Conservation (phyloP, 2,888 invertebrate species). For the Chironomus riparius region DNA sequence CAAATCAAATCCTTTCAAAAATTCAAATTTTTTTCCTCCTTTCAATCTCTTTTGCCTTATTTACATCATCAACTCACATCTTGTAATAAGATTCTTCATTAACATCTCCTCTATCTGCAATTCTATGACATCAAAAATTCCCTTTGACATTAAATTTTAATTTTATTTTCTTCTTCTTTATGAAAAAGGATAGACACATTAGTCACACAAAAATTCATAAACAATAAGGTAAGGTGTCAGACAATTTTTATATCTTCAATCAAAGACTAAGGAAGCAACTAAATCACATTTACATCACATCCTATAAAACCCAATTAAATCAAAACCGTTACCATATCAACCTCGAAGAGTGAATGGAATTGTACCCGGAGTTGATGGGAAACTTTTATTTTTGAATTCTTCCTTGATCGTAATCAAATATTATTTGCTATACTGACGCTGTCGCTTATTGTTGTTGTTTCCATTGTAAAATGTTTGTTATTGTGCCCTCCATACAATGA, state of each 20-base stretch:
- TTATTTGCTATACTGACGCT: not conserved
- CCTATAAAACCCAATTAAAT: conserved; percentile 23
- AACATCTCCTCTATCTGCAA: not conserved
- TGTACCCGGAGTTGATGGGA: not conserved
- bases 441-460: not conserved
- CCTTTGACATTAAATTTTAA: not conserved
- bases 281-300: not conserved
- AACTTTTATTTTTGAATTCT: not conserved
- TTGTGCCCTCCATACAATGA: not conserved
- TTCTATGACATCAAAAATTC: conserved; percentile 4
- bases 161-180: not conserved
- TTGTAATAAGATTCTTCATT: too few relatives aligned
- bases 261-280: not conserved
- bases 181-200: not conserved
- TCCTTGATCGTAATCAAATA: not conserved
- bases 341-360: not conserved
- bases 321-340: conserved; percentile 27
- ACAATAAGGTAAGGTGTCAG: conserved; percentile 13
- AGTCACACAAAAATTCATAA: not conserved
- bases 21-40: not conserved
- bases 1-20: not conserved
- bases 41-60: not conserved
- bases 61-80: not conserved
- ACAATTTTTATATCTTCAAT: not conserved
- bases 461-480: not conserved